Evolutionary conservation across 2,797 vertebrate species (phyloP), one percentile per base, ranked within the genome.

Genomic region (Cossypha polioptera): DNA sequence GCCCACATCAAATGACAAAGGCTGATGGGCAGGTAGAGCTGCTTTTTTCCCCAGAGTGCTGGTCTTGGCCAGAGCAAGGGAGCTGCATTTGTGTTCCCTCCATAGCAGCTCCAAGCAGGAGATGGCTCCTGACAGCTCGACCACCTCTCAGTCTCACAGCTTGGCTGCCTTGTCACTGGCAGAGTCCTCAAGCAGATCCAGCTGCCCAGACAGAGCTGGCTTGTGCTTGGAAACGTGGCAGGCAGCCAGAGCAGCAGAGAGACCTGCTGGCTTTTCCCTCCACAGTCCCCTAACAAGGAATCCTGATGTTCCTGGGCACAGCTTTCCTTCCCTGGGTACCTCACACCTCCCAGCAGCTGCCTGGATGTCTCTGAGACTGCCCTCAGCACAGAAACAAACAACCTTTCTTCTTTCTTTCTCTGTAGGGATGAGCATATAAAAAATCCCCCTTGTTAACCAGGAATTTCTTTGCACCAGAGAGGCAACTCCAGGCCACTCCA

Each of bases 201-300:
- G 94, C 94, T 95, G 95, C 89, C 92, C 89, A 94, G 94, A 83
- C 86, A 69, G 86, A 86, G 80, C 80, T 94, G 84, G 94, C 92
- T 96, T 17, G 0, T 65, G 36, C 79, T 84, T 84, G 6, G 5
- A 71, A 94, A 68, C 2, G 2, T 92, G 94, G 93, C 95, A 82
- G 73, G 54, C 54, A 86, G 89, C 94, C 95, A 95, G 91, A 90
- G 67, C 26, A 85, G 78, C 94, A 84, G 13, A 71, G 76, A 88
- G 88, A 81, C n/a, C 22, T 90, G 90, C 82, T 93, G 88, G 79
- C 81, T 96, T 95, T 89, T 61, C 57, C 80, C 80, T 71, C 4
- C 50, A 67, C 48, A 66, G 16, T 15, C 81, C 65, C 73, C 68
- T 95, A 94, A 94, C 90, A 88, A 93, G 90, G 74, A 87, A 95